Percentiles rank a stretch among this genome's conserved stretches.
Evolutionary conservation across 2,797 vertebrate genomes (phyloP).

Genomic region (Hephaestus fuliginosus): DNA sequence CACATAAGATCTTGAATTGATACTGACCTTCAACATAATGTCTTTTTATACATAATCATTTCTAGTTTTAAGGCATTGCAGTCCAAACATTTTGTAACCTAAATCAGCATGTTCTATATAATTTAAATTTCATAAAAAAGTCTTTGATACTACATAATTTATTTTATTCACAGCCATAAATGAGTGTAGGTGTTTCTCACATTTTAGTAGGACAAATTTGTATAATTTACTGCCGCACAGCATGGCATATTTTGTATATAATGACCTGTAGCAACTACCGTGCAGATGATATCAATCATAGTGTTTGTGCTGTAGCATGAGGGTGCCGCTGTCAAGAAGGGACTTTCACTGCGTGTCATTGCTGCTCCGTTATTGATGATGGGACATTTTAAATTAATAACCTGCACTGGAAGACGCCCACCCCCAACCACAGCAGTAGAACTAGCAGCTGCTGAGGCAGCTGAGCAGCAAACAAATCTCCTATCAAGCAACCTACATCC

Average conservation of each 20-base stretch:
- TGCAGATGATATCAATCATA: constrained; percentile 78
- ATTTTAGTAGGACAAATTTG: constrained; percentile 59
- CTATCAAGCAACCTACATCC: constrained; percentile 40
- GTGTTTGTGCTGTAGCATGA: constrained; percentile 68
- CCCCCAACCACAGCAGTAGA: constrained; percentile 48
- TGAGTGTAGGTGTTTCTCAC: constrained; percentile 19
- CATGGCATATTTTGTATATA: constrained; percentile 61
- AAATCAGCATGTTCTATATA: background rate
- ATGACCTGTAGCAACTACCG: constrained; percentile 71
- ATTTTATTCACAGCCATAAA: constrained; percentile 30
- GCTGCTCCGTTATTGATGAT: constrained; percentile 79
- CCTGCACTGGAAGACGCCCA: constrained; percentile 61
- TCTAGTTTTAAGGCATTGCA: background rate
- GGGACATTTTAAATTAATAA: constrained; percentile 79
- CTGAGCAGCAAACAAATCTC: constrained; percentile 58
- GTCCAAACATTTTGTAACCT: background rate
- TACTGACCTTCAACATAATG: background rate
- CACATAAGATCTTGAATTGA: background rate
- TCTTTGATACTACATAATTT: background rate
- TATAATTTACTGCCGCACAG: constrained; percentile 51
- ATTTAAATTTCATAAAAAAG: background rate
- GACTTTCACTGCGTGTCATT: constrained; percentile 69
- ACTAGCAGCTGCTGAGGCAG: constrained; percentile 64
- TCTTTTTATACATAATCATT: background rate
- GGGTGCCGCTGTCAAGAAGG: constrained; percentile 69